Percentiles rank a stretch among this genome's conserved stretches.
phyloP scores from a whole-genome alignment of 2,888 invertebrate species.

The Sepioteuthis lessoniana region DNA sequence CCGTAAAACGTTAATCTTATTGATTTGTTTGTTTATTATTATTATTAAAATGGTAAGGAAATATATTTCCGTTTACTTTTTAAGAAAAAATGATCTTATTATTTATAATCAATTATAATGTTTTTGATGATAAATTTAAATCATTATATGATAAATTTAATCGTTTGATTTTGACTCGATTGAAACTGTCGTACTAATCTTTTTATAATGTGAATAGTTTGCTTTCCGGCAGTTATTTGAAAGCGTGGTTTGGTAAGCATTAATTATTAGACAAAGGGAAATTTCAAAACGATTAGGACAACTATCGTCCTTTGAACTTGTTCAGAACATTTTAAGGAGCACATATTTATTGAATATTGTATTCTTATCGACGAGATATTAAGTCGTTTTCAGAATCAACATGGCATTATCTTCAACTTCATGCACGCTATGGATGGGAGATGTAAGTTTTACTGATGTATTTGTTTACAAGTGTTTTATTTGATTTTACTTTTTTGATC shows the following conservation, averaged over 20 bases:
- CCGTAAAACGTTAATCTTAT: background rate
- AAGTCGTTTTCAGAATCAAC: background rate
- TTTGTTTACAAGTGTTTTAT: background rate
- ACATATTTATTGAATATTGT: no score
- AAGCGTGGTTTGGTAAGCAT: background rate
- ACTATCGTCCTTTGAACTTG: background rate
- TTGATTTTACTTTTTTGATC: no score
- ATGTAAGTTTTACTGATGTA: conserved; percentile 83
- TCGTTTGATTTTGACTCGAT: background rate
- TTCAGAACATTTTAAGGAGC: no score
- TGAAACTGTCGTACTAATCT: background rate
- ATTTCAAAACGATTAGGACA: background rate
- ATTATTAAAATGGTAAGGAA: background rate
- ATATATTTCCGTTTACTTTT: background rate
- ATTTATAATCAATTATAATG: background rate
- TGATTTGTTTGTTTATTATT: no score
- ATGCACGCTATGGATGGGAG: conserved; percentile 89
- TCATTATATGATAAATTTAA: no score
- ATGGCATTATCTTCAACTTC: background rate
- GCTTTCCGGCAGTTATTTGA: background rate
- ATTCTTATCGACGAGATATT: background rate
- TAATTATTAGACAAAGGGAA: background rate
- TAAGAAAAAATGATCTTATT: background rate
- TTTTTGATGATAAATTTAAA: background rate
- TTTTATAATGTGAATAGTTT: background rate